Base-by-base conservation (phyloP, 1,140 invertebrate genomes). In the Bombus impatiens region DNA sequence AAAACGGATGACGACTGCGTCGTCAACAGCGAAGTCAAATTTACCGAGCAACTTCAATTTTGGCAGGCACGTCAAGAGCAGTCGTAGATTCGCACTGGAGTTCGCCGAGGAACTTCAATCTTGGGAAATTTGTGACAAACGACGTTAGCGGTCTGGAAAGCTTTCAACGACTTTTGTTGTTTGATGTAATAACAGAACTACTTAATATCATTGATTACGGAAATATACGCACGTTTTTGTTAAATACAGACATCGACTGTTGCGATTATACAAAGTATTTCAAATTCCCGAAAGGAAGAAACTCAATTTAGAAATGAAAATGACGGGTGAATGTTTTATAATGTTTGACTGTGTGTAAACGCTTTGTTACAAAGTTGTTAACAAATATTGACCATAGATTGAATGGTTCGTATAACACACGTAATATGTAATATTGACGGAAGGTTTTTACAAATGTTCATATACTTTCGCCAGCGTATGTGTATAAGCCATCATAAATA, bases 61-160 rank as follows among this genome's bases (percentile, higher is more conserved):
- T 47, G 28, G 12, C 10, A 74, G 15, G 5, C 28, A 25, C n/a
- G 71, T 44, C 9, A 10, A 28, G 42, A 44, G n/a, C n/a, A 18
- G 42, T 5, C 25, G 37, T 32, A 15, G 67, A 32, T 32, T 3
- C 2, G 22, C 15, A 1, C 25, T 3, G 25, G 28, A 2, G 40
- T 72, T 72, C 10, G n/a, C 15, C 42, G 42, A 32, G 71, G 71
- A 44, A 74, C 44, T 74, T 44, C 71, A 47, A 74, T 74, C 42
- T 22, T 44, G 28, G 13, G 13, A 22, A 32, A 32, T 18, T 13
- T 47, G 40, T 47, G n/a, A 9, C 25, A 25, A 42, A 42, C 25
- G 68, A 28, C 25, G 22, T 71, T 28, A 15, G 28, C 37, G 40
- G 28, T 42, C 25, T n/a, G 25, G 4, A 5, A 15, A 42, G 25